Evolutionary conservation across 2,888 invertebrate species (phyloP), one percentile per base, ranked within the genome.

Genomic region (Oithona nana): DNA sequence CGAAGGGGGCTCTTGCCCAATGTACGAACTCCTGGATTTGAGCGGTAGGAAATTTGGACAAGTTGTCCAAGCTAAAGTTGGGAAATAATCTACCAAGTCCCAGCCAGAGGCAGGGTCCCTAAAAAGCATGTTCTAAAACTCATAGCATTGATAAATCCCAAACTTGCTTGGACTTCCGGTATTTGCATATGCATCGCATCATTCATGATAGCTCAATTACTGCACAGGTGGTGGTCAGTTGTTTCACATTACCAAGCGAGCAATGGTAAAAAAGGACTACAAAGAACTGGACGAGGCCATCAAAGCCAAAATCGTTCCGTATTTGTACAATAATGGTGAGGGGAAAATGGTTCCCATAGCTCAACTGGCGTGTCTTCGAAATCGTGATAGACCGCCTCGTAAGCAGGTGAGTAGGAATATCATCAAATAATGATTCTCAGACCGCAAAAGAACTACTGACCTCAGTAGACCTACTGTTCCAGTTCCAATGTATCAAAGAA

Each of bases 241-340:
- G 26, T 87, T 93, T 6, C 89, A 90, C 70, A 82, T 90, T 79
- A 88, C 88, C 86, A 89, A 90, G 72, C 77, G 88, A 67, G 89
- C 89, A 0, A 80, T 86, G 1, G 87, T 88, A 70, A 88, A 84
- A 67, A 90, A 89, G 71, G 88, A 89, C 71, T 89, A 82, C 68
- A 87, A 88, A 0, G 88, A 92, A 74, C 79, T 94, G 65, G 94
- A 94, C 73, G 87, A 90, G 72, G 87, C 88, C 0, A 88, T 95
- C 64, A 84, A 86, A 73, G 86, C 86, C 0, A 87, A 89, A 71
- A 88, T 93, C 16, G 86, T 87, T 68, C 89, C 88, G 0, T 93
- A 88, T 73, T 75, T 97, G 22, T 95, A 97, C 74, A 93, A 94
- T 71, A 86, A 83, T 70, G 97, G 95, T 2, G 82, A 83, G 68